Base-by-base conservation (phyloP, 2,113 vertebrate species). In the Peromyscus polionotus region DNA sequence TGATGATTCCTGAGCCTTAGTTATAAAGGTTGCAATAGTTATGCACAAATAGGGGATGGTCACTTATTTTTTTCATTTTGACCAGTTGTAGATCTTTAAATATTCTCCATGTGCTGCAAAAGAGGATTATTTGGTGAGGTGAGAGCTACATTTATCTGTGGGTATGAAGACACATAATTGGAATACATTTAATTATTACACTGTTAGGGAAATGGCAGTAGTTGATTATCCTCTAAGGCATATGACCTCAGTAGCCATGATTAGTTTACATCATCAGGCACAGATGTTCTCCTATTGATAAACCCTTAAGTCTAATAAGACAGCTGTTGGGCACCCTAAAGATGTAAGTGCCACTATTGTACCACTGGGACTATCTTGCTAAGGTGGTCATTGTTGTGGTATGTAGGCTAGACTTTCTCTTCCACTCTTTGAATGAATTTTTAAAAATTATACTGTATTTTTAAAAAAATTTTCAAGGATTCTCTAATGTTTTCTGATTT, bases 401-500 rank as follows among this genome's bases (percentile, higher is more conserved):
- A 4, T 84, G 13, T 17, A 42, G 3, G 7, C 59, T 63, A 7
- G n/a, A 28, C 10, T 81, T 92, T 88, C 10, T 81, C 90, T 88
- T 87, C 13, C 73, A 68, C 26, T 59, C 39, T 81, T 91, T 88
- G 51, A 88, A 48, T 87, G 26, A n/a, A 14, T 57, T 89, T 48
- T 19, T 57, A 20, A 65, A 90, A 59, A 57, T 77, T 94, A 9
- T 54, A 2, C 5, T 95, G 16, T 76, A 84, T 9, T 42, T 80
- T 95, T 92, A 28, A 33, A 90, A 91, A 33, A 90, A 91, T 57
- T 91, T 96, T 91, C 19, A 91, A 68, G 4, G 26, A 94, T 57
- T 93, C 2, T 83, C 12, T 16, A 54, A 8, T 93, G 20, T 14
- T 89, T 96, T 83, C 36, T 77, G 22, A 61, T 81, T 94, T 97